Percentiles rank a stretch among this genome's conserved stretches.
Conservation (phyloP, 92 coral and sea anemone species). For the Epizoanthus scotinus region DNA sequence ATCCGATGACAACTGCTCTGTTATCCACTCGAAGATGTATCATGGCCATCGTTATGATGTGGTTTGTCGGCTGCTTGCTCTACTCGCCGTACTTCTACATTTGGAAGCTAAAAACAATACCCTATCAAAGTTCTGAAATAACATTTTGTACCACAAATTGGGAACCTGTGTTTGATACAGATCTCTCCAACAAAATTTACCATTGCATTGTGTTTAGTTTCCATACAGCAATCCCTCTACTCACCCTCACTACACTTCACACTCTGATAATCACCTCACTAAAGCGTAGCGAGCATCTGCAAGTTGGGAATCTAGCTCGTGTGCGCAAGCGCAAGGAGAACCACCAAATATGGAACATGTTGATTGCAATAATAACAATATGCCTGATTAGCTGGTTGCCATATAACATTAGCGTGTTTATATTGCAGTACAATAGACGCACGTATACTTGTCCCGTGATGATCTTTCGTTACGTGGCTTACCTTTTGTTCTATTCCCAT, state of each 20-base stretch:
- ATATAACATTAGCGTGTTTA: background rate
- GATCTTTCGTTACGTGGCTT: background rate
- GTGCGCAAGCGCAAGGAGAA: slow-evolving; percentile 20
- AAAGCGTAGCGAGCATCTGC: slow-evolving; percentile 5
- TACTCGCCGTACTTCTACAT: slow-evolving; percentile 1
- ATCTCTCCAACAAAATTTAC: background rate
- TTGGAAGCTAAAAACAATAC: background rate
- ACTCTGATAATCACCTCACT: background rate
- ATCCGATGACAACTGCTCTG: slow-evolving; percentile 6
- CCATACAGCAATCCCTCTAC: background rate
- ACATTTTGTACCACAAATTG: background rate
- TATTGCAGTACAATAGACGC: background rate
- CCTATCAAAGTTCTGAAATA: background rate
- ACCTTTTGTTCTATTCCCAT: background rate
- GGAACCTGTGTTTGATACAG: background rate
- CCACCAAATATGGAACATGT: slow-evolving; percentile 29
- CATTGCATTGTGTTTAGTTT: background rate
- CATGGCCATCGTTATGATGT: slow-evolving; percentile 5
- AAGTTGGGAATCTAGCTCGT: background rate
- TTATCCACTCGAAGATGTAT: background rate
- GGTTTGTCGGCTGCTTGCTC: background rate
- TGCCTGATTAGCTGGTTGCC: slow-evolving; percentile 20
- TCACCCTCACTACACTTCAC: background rate
- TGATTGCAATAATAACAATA: background rate
- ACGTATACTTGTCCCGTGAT: background rate